Conservation (phyloP, 2,888 invertebrate genomes). For the Platycnemis pennipes region DNA sequence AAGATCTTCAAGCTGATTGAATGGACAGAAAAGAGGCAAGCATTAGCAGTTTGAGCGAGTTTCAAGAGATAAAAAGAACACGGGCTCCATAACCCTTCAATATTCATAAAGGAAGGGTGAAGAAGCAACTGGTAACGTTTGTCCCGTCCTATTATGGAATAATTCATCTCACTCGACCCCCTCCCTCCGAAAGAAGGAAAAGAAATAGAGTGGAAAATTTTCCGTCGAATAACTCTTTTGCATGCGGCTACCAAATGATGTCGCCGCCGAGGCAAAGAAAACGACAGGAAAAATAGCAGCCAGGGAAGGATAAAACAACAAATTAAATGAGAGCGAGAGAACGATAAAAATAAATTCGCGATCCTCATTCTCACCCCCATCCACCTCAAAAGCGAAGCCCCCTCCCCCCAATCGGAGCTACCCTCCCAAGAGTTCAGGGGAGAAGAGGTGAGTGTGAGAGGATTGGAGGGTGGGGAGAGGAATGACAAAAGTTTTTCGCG, state of each 20-base stretch:
- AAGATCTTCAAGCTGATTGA: too few species aligned
- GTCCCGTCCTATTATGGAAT: not conserved
- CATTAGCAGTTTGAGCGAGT: not conserved
- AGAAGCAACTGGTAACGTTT: not conserved
- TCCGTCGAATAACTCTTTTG: not conserved
- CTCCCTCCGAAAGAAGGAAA: not conserved
- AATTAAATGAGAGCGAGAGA: not conserved
- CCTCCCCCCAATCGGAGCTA: too few species aligned
- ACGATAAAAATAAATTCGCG: too few species aligned
- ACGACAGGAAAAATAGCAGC: not conserved
- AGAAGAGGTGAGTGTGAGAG: too few species aligned
- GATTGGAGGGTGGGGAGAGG: too few species aligned
- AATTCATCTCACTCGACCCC: not conserved
- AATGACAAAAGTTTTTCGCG: too few species aligned
- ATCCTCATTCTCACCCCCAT: too few species aligned
- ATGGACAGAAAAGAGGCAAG: too few species aligned
- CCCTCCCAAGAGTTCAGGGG: too few species aligned
- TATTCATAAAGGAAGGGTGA: not conserved
- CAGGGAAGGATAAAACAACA: not conserved
- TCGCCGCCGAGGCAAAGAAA: not conserved
- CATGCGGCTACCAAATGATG: not conserved
- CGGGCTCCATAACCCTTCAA: not conserved
- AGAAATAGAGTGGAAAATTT: not conserved
- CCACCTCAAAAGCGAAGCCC: too few species aligned
- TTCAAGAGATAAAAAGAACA: not conserved